A percentile compares a stretch with the other conserved stretches of the same genome.
phyloP scores from a whole-genome alignment of 2,113 vertebrate species.

The Tragelaphus strepsiceros region DNA sequence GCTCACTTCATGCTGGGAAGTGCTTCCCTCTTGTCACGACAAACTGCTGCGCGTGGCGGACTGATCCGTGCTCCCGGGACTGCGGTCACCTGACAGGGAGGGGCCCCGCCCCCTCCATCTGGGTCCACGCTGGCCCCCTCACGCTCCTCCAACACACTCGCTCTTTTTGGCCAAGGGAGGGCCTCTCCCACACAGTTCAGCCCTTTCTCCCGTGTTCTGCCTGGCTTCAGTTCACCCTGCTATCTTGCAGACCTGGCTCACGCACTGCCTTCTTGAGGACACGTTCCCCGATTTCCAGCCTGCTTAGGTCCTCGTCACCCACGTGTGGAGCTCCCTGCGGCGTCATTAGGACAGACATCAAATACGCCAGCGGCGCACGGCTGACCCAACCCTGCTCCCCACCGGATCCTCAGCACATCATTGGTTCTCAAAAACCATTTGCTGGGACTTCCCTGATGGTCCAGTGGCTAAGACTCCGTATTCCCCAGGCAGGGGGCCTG shows the following conservation, averaged over 20 bases:
- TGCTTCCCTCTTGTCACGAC: background rate
- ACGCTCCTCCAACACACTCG: fast-evolving
- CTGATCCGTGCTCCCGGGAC: background rate
- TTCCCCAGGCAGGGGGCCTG: background rate
- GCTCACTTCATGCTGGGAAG: background rate
- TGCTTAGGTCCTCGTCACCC: background rate
- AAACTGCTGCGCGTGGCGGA: background rate
- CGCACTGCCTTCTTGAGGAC: background rate
- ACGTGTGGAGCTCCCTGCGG: background rate
- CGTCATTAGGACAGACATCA: background rate
- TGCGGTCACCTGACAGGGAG: background rate
- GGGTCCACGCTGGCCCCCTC: background rate
- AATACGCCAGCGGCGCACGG: fast-evolving
- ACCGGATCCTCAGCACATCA: background rate
- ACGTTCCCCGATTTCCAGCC: background rate
- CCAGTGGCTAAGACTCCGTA: background rate
- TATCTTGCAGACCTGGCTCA: background rate
- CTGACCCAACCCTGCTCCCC: background rate
- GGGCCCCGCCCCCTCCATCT: background rate
- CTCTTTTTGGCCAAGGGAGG: background rate
- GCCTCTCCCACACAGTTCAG: background rate
- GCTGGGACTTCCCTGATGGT: background rate
- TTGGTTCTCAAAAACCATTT: background rate
- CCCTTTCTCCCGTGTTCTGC: background rate
- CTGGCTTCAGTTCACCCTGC: background rate